Conservation (phyloP, 2,888 invertebrate species). For the Drosophila limbata region DNA sequence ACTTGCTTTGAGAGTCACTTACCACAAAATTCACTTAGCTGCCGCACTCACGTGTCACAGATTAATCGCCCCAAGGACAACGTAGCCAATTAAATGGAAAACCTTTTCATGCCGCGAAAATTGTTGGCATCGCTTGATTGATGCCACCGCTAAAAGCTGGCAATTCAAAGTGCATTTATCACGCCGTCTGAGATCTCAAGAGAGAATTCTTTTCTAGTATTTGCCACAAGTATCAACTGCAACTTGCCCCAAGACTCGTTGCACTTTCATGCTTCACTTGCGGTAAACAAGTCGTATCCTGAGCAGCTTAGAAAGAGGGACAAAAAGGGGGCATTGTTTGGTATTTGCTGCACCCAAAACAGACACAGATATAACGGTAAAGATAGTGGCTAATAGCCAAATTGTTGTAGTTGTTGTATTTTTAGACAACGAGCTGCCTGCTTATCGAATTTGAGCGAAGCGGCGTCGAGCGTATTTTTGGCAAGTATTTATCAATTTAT, state of each 20-base stretch:
- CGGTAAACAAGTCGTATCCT: conserved; percentile 54
- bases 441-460: conserved; percentile 56
- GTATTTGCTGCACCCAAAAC: conserved; percentile 42
- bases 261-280: conserved; percentile 25
- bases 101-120: conserved; percentile 57
- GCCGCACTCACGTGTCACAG: conserved; percentile 27
- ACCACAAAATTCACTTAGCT: conserved; percentile 51
- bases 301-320: neutral
- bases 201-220: conserved; percentile 1
- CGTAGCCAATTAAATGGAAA: conserved; percentile 69
- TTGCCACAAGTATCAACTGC: neutral
- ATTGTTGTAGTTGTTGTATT: conserved; percentile 47
- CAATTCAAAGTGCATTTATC: conserved; percentile 5
- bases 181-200: neutral
- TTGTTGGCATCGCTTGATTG: conserved; percentile 67
- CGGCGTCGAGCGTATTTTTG: conserved; percentile 54
- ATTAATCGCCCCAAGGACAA: conserved; percentile 39
- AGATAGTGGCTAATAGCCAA: conserved; percentile 39
- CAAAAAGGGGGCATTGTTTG: neutral
- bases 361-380: conserved; percentile 32
- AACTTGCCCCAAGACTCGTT: conserved; percentile 19
- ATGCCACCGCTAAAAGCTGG: conserved; percentile 44
- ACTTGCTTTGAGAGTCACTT: conserved; percentile 28
- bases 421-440: conserved; percentile 17
- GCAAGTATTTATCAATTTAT: conserved; percentile 78